These are phyloP conservation scores for Calephelis virginiensis DNA, from an alignment of 1,140 invertebrate genomes.

Conservation along the genomic window DNA sequence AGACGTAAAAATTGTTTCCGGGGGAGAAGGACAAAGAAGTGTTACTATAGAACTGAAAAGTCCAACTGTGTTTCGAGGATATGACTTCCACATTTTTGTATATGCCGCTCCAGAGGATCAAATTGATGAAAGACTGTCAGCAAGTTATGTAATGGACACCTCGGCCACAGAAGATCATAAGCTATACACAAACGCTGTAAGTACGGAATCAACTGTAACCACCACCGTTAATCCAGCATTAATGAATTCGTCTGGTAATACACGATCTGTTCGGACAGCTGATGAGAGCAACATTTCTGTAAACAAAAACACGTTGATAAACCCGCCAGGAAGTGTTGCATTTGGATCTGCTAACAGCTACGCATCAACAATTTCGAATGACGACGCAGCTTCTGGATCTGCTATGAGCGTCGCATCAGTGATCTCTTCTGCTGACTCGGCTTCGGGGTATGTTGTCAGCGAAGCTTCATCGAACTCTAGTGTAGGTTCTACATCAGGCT, in stretches of 20 bases:
- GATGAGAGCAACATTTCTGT: not conserved
- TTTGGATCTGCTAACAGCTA: constrained; percentile 1
- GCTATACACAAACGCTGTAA: not conserved
- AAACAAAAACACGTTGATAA: not conserved
- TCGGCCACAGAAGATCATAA: constrained; percentile 1
- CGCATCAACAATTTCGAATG: not conserved
- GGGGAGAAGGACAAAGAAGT: constrained; percentile 50
- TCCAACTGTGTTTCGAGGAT: constrained; percentile 58
- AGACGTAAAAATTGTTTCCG: constrained; percentile 51
- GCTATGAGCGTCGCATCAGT: not conserved
- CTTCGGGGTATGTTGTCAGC: not conserved
- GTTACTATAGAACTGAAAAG: constrained; percentile 66
- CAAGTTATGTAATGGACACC: not conserved
- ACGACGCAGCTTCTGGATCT: not conserved
- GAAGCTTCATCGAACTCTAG: constrained; percentile 3
- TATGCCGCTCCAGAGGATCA: constrained; percentile 34
- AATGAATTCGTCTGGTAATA: not conserved
- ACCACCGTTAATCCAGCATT: not conserved
- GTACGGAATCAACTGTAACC: not conserved
- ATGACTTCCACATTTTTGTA: constrained; percentile 57
- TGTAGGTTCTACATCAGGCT: not conserved
- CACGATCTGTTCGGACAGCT: not conserved
- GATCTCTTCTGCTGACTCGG: not conserved
- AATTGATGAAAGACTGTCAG: constrained; percentile 21
- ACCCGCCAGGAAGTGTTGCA: not conserved